Evolutionary conservation across 2,797 vertebrate genomes (phyloP).

Genomic region (Catharus ustulatus): DNA sequence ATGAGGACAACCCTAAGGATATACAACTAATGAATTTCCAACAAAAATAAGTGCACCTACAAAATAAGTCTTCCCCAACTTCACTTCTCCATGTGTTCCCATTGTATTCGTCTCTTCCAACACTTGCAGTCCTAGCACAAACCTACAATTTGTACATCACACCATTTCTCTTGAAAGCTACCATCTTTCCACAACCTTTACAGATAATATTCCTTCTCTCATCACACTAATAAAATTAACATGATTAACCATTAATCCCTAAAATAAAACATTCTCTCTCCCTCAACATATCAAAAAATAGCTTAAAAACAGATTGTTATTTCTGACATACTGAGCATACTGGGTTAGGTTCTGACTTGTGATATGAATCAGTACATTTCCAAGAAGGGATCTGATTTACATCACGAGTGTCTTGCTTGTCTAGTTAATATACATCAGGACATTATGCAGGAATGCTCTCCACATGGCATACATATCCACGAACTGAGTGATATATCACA

Average conservation of each 20-base stretch:
- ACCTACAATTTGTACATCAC: neutral
- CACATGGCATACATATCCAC: neutral
- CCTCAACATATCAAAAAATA: neutral
- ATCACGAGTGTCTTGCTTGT: neutral
- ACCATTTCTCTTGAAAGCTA: neutral
- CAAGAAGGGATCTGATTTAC: slow-evolving; percentile 30
- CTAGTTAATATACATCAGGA: slow-evolving; percentile 24
- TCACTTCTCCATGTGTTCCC: neutral
- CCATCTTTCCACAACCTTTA: neutral
- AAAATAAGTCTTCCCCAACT: neutral
- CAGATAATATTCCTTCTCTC: neutral
- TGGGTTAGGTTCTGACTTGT: neutral
- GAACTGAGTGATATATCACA: neutral
- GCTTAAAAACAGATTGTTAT: neutral
- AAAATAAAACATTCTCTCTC: neutral
- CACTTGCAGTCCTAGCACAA: neutral
- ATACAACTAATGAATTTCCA: neutral
- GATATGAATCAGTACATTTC: slow-evolving; percentile 7
- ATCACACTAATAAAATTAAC: slow-evolving; percentile 21
- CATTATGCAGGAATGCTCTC: slow-evolving; percentile 40
- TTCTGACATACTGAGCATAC: neutral
- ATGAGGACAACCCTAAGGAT: neutral
- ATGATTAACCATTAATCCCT: neutral
- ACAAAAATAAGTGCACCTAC: neutral
- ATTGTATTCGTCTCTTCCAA: neutral